phyloP scores from a whole-genome alignment of 2,888 invertebrate genomes.

The Sepioteuthis lessoniana region DNA sequence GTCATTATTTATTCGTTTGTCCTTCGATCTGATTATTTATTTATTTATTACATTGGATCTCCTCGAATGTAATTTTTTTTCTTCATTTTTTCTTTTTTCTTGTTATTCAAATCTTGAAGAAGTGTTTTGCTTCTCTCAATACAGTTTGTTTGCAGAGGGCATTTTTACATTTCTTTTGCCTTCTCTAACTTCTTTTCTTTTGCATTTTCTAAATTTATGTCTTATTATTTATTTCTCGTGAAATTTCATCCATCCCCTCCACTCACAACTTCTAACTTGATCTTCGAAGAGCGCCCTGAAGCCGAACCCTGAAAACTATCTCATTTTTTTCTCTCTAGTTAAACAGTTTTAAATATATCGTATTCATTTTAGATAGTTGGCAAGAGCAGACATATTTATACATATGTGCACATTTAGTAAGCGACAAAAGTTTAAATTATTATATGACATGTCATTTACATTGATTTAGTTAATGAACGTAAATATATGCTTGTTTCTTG shows the following conservation, averaged over 20 bases:
- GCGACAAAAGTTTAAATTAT: too few species aligned
- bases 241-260: not conserved
- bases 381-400: too few species aligned
- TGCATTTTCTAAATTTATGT: not conserved
- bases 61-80: not conserved
- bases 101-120: not conserved
- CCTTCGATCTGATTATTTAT: not conserved
- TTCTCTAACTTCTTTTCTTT: not conserved
- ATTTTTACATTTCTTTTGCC: not conserved
- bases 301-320: not conserved
- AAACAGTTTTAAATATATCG: not conserved
- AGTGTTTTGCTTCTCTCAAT: not conserved
- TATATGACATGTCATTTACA: too few species aligned
- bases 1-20: not conserved
- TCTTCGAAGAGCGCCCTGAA: not conserved
- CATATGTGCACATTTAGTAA: too few species aligned
- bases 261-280: not conserved
- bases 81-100: not conserved
- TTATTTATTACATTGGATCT: not conserved
- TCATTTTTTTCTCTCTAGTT: not conserved
- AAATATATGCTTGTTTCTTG: too few species aligned
- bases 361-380: not conserved
- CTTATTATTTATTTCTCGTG: not conserved
- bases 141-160: conserved; percentile 33
- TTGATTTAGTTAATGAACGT: too few species aligned